Base-by-base conservation (phyloP, 2,113 vertebrate species). In the Otus sunia region DNA sequence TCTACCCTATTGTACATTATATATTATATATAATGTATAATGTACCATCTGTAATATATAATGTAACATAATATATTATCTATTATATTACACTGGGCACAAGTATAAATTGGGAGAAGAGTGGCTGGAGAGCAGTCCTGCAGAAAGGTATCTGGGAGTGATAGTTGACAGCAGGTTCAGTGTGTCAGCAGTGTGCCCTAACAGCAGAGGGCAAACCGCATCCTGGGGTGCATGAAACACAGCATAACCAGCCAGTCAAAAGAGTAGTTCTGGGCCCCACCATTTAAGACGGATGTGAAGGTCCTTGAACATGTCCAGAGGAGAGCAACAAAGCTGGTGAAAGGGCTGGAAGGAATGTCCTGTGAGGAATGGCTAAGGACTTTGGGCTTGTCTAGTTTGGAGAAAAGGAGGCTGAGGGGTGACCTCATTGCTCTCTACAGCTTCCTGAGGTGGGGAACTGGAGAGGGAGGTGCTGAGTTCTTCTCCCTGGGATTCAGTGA, bases 101-200 rank as follows among this genome's bases (percentile, higher is more conserved):
- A 39, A 34, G 27, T 11, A 23, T 23, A 12, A 50, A 75, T 4
- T 23, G 17, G 13, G 22, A 56, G 1, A 73, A 4, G n/a, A 73
- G 45, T 26, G 23, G 1, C 6, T 10, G n/a, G 15, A 60, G 10
- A 56, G 4, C 21, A 56, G 32, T 12, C 32, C 36, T 15, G 18
- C 62, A 62, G 60, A 37, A 75, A 73, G 45, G 29, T 37, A 15
- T 47, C 10, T 36, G 72, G 18, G 12, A 12, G 2, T 66, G 25
- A 25, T 66, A 34, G 25, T 29, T 7, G 6, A 15, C 59, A 84
- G 64, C 72, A 53, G 12, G 29, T 25, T 72, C n/a, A 3, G 11
- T 25, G 43, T 16, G 47, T 4, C n/a, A 49, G 20, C 26, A 1
- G 0, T 6, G 20, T 39, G 37, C 16, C 63, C 5, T 7, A 37